These are phyloP conservation scores for Hydrophis major DNA, from an alignment of 2,797 vertebrate genomes.

Conservation along the genomic window DNA sequence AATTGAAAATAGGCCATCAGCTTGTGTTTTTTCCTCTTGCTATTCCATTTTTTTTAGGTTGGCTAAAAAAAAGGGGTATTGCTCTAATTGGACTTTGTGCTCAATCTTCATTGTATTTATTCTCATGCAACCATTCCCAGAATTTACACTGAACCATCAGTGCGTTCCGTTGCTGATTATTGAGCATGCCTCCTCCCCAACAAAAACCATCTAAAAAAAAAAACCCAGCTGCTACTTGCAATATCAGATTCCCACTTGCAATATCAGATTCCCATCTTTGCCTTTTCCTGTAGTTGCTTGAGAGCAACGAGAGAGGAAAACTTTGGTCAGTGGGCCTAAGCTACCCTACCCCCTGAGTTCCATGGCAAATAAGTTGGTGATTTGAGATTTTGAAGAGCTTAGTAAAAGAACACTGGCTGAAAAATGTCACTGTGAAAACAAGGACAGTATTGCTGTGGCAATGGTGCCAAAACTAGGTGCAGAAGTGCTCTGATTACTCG, in stretches of 20 bases:
- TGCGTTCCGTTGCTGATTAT: not conserved
- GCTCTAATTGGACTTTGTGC: not conserved
- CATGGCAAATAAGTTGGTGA: not conserved
- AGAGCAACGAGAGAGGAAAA: not conserved
- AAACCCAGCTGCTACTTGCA: not conserved
- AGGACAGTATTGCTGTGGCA: not conserved
- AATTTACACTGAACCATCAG: not conserved
- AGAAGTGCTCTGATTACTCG: not conserved
- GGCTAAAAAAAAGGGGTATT: not conserved
- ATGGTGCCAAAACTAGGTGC: not conserved
- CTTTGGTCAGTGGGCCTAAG: not conserved
- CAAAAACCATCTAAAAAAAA: not conserved
- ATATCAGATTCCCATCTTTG: not conserved
- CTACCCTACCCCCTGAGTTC: not conserved
- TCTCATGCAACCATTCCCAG: not conserved
- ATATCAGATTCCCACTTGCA: not conserved
- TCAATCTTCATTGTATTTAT: not conserved
- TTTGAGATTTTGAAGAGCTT: not conserved
- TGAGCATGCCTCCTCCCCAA: not conserved
- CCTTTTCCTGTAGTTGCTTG: not conserved
- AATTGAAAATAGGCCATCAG: not conserved
- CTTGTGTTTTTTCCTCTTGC: not conserved
- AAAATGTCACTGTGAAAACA: not conserved
- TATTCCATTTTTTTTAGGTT: not conserved
- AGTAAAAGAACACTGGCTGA: not conserved